phyloP scores from a whole-genome alignment of 2,113 vertebrate species.

The Chauna torquata region DNA sequence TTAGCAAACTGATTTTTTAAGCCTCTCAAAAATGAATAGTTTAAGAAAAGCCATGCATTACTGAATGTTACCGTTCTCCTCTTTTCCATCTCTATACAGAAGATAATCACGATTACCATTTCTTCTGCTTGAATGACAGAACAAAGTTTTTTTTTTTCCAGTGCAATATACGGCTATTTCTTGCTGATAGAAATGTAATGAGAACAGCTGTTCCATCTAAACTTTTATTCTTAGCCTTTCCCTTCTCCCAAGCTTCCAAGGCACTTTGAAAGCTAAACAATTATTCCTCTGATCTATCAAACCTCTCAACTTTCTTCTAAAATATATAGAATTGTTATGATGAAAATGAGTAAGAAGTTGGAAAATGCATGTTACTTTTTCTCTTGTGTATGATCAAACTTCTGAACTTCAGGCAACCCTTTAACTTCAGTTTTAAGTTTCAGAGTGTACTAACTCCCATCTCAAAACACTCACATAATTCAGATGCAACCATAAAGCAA shows the following conservation, averaged over 20 bases:
- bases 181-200: not conserved
- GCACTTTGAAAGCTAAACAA: slow-evolving; percentile 2
- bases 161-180: not conserved
- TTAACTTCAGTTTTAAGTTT: not conserved
- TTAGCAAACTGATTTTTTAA: slow-evolving; percentile 6
- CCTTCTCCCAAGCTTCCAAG: not conserved
- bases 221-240: not conserved
- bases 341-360: not conserved
- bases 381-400: not conserved
- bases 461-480: not conserved
- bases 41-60: slow-evolving; percentile 4
- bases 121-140: slow-evolving; percentile 8
- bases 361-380: not conserved
- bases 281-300: not conserved
- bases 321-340: not conserved
- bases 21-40: not conserved
- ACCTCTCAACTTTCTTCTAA: not conserved
- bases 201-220: slow-evolving; percentile 2
- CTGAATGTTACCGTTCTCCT: not conserved
- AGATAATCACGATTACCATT: not conserved
- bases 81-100: not conserved
- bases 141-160: not conserved
- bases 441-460: not conserved
- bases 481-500: not conserved
- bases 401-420: not conserved